These are phyloP conservation scores for Scaptomyza parva DNA, from an alignment of 2,888 invertebrate genomes.

Conservation along the genomic window DNA sequence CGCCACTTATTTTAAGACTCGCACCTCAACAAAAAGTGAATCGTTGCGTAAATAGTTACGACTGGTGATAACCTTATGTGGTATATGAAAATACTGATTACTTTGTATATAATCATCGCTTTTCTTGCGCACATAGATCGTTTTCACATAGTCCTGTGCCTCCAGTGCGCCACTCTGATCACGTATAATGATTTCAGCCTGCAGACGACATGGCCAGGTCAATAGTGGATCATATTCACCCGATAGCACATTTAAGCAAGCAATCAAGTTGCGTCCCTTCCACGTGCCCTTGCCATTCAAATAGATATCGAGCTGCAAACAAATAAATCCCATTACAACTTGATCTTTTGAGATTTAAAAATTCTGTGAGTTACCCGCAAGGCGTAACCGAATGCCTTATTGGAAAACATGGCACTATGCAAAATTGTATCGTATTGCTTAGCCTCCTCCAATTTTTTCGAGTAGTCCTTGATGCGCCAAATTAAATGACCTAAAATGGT, in stretches of 20 bases:
- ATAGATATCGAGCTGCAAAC: constrained; percentile 87
- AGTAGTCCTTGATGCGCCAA: constrained; percentile 90
- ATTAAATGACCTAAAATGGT: constrained; percentile 87
- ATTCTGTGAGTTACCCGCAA: constrained; percentile 87
- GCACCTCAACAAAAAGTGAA: constrained; percentile 83
- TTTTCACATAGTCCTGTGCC: constrained; percentile 88
- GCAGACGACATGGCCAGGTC: constrained; percentile 90
- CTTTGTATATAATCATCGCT: constrained; percentile 83
- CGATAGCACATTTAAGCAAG: constrained; percentile 88
- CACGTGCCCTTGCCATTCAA: constrained; percentile 91
- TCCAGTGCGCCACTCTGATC: constrained; percentile 87
- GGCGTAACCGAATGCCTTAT: constrained; percentile 90
- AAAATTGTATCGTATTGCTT: constrained; percentile 88
- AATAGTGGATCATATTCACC: constrained; percentile 90
- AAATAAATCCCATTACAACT: background rate
- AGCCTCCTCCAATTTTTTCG: constrained; percentile 88
- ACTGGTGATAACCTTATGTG: constrained; percentile 82
- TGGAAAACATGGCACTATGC: constrained; percentile 89
- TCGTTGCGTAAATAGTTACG: constrained; percentile 83
- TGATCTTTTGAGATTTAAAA: background rate
- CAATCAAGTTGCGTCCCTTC: constrained; percentile 90
- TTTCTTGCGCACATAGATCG: constrained; percentile 86
- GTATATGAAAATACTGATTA: constrained; percentile 84
- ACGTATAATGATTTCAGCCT: constrained; percentile 88
- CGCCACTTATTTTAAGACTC: constrained; percentile 68